Evolutionary conservation across 2,797 vertebrate genomes (phyloP).

Genomic region (Sciurus carolinensis): DNA sequence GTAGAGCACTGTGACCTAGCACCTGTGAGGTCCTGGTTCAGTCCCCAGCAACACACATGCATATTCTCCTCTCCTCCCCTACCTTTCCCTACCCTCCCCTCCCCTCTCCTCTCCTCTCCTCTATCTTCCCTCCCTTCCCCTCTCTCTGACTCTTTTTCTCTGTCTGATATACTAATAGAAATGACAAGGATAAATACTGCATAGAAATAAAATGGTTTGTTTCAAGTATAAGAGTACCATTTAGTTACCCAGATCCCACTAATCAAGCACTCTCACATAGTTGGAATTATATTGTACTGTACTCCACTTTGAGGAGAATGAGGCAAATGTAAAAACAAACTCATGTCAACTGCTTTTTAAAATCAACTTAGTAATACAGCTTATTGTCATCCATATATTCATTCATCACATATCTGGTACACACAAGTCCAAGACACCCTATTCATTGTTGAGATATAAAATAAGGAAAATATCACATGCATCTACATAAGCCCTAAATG

Average conservation of each 20-base stretch:
- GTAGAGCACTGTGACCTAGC: not conserved
- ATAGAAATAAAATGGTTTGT: slow-evolving; percentile 33
- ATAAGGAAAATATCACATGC: not conserved
- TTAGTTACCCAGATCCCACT: not conserved
- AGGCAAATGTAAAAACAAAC: not conserved
- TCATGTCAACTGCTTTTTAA: slow-evolving; percentile 37
- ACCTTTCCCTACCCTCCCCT: too few species aligned
- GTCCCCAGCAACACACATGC: not conserved
- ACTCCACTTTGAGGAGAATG: slow-evolving; percentile 26
- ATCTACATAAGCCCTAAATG: not conserved
- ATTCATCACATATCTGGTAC: not conserved
- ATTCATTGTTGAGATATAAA: not conserved
- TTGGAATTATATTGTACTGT: not conserved
- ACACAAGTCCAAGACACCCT: not conserved
- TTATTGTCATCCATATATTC: not conserved
- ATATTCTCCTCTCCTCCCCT: not conserved
- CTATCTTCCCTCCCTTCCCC: too few species aligned
- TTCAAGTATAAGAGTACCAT: not conserved
- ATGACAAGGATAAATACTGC: not conserved
- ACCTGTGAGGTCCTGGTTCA: not conserved
- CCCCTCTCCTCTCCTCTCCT: too few species aligned
- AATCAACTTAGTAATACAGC: not conserved
- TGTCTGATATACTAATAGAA: not conserved
- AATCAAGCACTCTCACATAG: not conserved
- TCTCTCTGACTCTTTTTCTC: too few species aligned